Conservation (phyloP, 1,140 invertebrate species). For the Zeugodacus cucurbitae region DNA sequence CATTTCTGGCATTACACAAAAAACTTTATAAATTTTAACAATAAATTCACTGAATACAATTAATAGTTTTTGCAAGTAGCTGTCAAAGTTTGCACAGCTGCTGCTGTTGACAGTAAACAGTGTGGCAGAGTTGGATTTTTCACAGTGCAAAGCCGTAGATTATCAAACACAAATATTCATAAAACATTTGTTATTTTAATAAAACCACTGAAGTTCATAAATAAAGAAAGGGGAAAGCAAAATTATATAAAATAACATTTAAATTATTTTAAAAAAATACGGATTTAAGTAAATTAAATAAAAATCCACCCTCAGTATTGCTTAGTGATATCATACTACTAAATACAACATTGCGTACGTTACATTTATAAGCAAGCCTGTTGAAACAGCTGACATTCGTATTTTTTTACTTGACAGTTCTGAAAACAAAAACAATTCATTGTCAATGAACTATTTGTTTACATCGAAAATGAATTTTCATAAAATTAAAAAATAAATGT, state of each 20-base stretch:
- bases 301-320: no score
- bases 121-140: background rate
- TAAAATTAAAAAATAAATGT: background rate
- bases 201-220: no score
- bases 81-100: background rate
- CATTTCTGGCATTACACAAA: constrained; percentile 13
- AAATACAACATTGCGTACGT: no score
- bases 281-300: no score
- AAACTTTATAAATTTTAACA: background rate
- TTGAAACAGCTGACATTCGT: background rate
- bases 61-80: background rate
- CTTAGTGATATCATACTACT: no score
- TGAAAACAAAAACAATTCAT: background rate
- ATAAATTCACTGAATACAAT: constrained; percentile 6
- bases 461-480: background rate
- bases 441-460: background rate
- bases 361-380: background rate
- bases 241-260: no score
- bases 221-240: no score
- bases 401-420: background rate
- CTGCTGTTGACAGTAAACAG: background rate
- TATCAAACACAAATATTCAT: no score
- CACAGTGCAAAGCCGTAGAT: no score
- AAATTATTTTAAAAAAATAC: no score
- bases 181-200: no score